These are phyloP conservation scores for Hirundichthys speculiger DNA, from an alignment of 2,113 vertebrate species.

Conservation along the genomic window DNA sequence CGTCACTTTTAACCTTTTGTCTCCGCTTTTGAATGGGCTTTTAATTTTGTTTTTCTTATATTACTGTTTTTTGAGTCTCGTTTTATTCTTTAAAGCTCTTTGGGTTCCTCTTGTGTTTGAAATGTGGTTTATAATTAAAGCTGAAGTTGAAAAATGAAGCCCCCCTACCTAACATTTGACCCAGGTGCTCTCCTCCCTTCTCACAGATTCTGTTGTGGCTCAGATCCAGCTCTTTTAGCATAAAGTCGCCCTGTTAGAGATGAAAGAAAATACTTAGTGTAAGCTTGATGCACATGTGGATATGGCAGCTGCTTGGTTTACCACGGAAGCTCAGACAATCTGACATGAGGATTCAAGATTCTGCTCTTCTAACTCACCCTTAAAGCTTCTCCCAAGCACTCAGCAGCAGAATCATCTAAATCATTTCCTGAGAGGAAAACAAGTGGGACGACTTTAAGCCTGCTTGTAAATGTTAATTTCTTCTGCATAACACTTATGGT, in stretches of 20 bases:
- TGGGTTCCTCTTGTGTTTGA: too few relatives aligned
- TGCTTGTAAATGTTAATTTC: neutral
- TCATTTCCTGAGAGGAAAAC: conserved; percentile 68
- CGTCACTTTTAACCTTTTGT: too few relatives aligned
- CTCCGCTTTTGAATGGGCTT: too few relatives aligned
- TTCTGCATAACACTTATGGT: too few relatives aligned
- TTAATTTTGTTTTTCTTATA: too few relatives aligned
- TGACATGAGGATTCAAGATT: neutral
- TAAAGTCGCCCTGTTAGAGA: conserved; percentile 70
- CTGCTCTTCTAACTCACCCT: conserved; percentile 68
- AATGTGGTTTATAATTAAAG: too few relatives aligned
- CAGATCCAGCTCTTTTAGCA: conserved; percentile 81
- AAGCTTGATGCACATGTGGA: too few relatives aligned
- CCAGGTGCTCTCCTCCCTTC: conserved; percentile 77
- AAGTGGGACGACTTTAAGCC: neutral
- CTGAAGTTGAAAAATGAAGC: too few relatives aligned
- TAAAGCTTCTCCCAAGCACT: conserved; percentile 74
- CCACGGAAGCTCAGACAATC: too few relatives aligned
- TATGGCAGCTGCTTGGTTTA: too few relatives aligned
- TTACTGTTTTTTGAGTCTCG: too few relatives aligned
- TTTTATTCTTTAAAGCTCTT: too few relatives aligned
- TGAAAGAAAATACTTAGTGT: neutral
- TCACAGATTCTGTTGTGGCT: conserved; percentile 82
- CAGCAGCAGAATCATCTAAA: conserved; percentile 75
- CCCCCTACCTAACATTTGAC: conserved; percentile 78